Evolutionary conservation across 2,797 vertebrate genomes (phyloP).

Genomic region (Rhadinocentrus ornatus): DNA sequence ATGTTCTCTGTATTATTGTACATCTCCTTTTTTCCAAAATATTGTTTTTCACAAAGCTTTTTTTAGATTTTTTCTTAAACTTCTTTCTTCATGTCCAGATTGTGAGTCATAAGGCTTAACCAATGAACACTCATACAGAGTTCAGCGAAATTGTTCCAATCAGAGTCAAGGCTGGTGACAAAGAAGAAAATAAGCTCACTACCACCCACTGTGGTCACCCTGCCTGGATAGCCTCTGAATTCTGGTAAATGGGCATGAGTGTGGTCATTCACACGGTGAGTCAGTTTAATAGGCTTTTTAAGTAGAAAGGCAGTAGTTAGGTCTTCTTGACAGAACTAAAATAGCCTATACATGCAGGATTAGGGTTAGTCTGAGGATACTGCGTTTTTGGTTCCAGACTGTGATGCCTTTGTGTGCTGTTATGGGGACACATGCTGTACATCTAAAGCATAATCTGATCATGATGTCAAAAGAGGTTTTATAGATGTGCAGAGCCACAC

Average conservation of each 20-base stretch:
- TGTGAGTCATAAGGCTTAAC: conserved; percentile 41
- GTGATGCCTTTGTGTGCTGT: conserved; percentile 2
- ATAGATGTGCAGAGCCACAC: conserved; percentile 6
- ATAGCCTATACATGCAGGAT: conserved; percentile 28
- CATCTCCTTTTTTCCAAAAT: conserved; percentile 3
- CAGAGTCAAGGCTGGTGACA: conserved; percentile 50
- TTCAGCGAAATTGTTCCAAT: conserved; percentile 51
- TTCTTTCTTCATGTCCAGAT: conserved; percentile 22
- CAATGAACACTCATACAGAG: conserved; percentile 40
- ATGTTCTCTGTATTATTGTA: neutral
- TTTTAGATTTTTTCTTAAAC: conserved; percentile 11
- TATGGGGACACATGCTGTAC: neutral
- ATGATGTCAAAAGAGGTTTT: conserved; percentile 16
- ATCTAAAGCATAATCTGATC: conserved; percentile 19
- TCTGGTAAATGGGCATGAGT: conserved; percentile 50
- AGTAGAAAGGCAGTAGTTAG: conserved; percentile 55
- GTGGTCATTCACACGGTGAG: conserved; percentile 51
- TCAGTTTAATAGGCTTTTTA: conserved; percentile 59
- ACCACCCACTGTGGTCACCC: conserved; percentile 48
- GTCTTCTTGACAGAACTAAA: conserved; percentile 39
- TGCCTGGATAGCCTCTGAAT: conserved; percentile 44
- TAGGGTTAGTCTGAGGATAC: conserved; percentile 24
- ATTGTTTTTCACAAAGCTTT: conserved; percentile 19
- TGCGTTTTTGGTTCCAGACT: conserved; percentile 22
- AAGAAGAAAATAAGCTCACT: conserved; percentile 50